Evolutionary conservation across 2,888 invertebrate genomes (phyloP).

Genomic region (Caenorhabditis auriculariae): DNA sequence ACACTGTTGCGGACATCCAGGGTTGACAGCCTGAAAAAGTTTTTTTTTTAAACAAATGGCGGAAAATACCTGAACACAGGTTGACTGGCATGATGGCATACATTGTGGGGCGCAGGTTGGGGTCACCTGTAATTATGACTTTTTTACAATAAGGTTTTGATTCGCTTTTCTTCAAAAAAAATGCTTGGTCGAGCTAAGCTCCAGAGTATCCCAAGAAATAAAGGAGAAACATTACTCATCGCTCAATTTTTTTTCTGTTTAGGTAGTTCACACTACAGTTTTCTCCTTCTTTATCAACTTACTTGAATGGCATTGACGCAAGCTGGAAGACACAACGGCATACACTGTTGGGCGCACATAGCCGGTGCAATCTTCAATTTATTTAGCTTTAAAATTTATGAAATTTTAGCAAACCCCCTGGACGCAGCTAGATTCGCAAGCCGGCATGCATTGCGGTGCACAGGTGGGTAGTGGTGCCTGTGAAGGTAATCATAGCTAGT

Average conservation of each 20-base stretch:
- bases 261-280: no score
- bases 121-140: conserved; percentile 5
- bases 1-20: conserved; percentile 27
- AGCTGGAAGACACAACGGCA: conserved; percentile 40
- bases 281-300: background rate
- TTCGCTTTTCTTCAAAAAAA: background rate
- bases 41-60: background rate
- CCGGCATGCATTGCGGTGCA: conserved; percentile 5
- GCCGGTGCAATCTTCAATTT: conserved; percentile 5
- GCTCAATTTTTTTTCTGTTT: no score
- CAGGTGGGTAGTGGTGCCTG: no score
- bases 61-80: conserved; percentile 21
- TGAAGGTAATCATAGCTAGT: no score
- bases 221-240: no score
- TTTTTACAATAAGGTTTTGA: no score
- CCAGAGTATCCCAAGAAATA: no score
- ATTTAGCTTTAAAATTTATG: background rate
- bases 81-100: conserved; percentile 32
- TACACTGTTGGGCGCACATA: conserved; percentile 27
- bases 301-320: conserved; percentile 33
- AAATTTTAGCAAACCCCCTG: background rate
- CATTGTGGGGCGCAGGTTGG: conserved; percentile 29
- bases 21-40: conserved; percentile 12
- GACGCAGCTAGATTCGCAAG: background rate
- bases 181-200: no score